Evolutionary conservation across 2,797 vertebrate species (phyloP), one percentile per base, ranked within the genome.

Genomic region (Microctenopoma lineatum): DNA sequence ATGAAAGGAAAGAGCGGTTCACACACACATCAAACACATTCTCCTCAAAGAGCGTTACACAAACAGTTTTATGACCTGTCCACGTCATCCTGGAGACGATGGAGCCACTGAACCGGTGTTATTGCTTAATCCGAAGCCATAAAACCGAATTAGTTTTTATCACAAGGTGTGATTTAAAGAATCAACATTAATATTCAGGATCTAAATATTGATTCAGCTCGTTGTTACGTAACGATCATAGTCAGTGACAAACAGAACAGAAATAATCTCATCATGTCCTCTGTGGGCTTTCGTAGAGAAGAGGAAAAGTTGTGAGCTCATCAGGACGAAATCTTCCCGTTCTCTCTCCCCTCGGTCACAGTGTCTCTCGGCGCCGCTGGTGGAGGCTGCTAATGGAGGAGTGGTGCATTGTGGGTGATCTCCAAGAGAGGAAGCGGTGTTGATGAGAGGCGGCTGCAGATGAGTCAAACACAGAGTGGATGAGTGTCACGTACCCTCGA

Each of bases 341-440:
- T 55, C 58, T 26, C 27, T 57, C 14, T 14, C 7, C 55, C 16
- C 14, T 8, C 25, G 1, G 25, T 46, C 48, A 18, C 48, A 12
- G 21, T 21, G 21, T 21, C 21, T 21, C 21, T 21, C 21, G 21
- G 16, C 2, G 8, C 18, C 1, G 2, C 8, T 1, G 4, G 25
- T 11, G 18, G n/a, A 8, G 32, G 46, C 66, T 46, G 39, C 12
- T 61, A 14, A 65, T 58, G 52, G 65, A 73, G 59, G 39, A 64
- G 58, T 48, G 12, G 54, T 76, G 69, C 75, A 79, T 79, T 55
- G 9, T 78, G 68, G 72, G 48, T 21, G 58, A 36, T 59, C 41
- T 48, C 38, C 46, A 4, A 3, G 26, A 12, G 68, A 70, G 65
- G 66, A 45, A 45, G 27, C 39, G 0, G 38, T 12, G 51, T 4